Evolutionary conservation across 2,113 vertebrate genomes (phyloP).

Genomic region (Vulpes lagopus): DNA sequence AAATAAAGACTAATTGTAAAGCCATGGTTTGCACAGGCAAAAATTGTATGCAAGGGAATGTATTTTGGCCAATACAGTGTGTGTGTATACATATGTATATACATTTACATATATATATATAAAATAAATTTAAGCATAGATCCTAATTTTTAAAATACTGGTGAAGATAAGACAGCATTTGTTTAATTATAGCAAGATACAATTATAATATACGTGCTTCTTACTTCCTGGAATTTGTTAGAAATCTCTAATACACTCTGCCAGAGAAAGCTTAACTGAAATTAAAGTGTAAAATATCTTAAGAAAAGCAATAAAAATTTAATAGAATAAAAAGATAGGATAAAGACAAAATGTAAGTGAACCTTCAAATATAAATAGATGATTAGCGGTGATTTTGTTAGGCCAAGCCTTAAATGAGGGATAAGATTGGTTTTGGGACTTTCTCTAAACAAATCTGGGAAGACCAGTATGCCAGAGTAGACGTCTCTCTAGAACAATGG

Average conservation of each 20-base stretch:
- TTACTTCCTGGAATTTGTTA: not conserved
- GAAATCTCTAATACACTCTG: not conserved
- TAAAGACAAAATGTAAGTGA: not conserved
- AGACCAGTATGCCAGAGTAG: not conserved
- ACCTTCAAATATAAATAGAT: not conserved
- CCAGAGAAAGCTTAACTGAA: slow-evolving; percentile 40
- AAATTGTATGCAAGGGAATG: not conserved
- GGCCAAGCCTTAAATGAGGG: not conserved
- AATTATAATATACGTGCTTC: not conserved
- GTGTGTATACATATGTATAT: not conserved
- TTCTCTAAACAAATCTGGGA: slow-evolving; percentile 49
- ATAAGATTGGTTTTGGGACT: not conserved
- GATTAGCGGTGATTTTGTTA: slow-evolving; percentile 44
- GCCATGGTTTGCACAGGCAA: not conserved
- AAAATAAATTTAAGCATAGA: not conserved
- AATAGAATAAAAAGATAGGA: slow-evolving; percentile 6
- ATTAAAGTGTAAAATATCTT: not conserved
- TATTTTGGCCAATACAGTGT: not conserved
- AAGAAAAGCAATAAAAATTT: slow-evolving; percentile 1
- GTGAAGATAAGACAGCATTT: not conserved
- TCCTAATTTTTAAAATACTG: slow-evolving; percentile 9
- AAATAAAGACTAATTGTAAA: slow-evolving; percentile 20
- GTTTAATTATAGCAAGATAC: slow-evolving; percentile 29
- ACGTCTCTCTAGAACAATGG: not conserved
- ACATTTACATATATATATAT: not conserved